These are phyloP conservation scores for Pollimyrus isidori DNA, from an alignment of 2,113 vertebrate genomes.

Conservation along the genomic window DNA sequence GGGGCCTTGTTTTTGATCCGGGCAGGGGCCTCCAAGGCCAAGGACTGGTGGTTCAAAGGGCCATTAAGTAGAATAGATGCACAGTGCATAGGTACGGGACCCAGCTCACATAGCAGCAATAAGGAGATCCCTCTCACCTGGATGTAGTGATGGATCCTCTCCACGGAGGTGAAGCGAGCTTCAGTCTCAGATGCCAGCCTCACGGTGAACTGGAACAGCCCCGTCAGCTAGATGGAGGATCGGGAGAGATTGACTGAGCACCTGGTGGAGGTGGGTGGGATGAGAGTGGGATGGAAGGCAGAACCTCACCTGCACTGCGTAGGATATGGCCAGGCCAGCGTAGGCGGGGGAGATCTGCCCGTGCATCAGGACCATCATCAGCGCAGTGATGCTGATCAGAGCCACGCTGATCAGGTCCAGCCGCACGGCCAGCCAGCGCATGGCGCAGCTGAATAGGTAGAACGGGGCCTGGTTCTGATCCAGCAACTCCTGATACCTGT, in stretches of 20 bases:
- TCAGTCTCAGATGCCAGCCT: constrained; percentile 86
- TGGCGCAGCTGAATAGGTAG: constrained; percentile 83
- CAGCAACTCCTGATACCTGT: constrained; percentile 79
- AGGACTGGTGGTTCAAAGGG: constrained; percentile 56
- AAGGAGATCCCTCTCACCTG: constrained; percentile 58
- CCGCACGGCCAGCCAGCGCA: constrained; percentile 85
- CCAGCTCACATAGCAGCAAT: not conserved
- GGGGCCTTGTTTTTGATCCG: constrained; percentile 78
- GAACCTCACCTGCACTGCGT: constrained; percentile 74
- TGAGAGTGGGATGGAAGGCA: not conserved
- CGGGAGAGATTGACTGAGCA: not conserved
- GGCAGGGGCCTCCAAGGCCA: constrained; percentile 84
- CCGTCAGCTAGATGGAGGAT: constrained; percentile 66
- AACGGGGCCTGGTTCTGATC: constrained; percentile 83
- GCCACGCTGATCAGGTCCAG: constrained; percentile 83
- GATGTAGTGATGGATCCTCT: constrained; percentile 85
- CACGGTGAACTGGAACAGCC: constrained; percentile 90
- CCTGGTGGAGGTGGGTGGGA: not conserved
- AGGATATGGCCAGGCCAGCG: constrained; percentile 82
- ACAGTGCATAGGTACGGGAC: not conserved
- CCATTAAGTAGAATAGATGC: not conserved
- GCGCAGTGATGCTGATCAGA: constrained; percentile 76
- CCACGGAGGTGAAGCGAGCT: constrained; percentile 88
- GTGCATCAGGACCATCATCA: constrained; percentile 89
- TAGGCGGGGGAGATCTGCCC: constrained; percentile 81